Evolutionary conservation across 2,797 vertebrate genomes (phyloP), one percentile per base, ranked within the genome.

Genomic region (Limnodromus scolopaceus): DNA sequence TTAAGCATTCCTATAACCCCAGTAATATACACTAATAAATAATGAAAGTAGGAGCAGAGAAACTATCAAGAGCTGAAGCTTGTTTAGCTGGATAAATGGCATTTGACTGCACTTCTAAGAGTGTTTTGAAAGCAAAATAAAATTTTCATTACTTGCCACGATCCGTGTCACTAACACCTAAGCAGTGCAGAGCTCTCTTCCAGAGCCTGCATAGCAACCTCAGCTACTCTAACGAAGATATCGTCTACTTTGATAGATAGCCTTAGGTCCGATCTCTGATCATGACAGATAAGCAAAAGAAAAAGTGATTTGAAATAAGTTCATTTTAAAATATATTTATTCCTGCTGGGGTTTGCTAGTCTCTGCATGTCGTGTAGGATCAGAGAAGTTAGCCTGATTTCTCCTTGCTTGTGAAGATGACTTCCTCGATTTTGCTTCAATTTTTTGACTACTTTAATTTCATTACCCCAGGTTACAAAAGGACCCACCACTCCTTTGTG

Each of bases 11-110:
- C 38, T 86, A 72, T 65, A 92, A 90, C 39, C 49, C 34, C 41
- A 69, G 46, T 54, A 93, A 76, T 84, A 69, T n/a, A 69, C 43
- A 54, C 57, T 84, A 90, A 95, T 90, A 93, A 91, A 93, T 77
- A 92, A 93, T 78, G 43, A 72, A 94, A 68, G 34, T 36, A 38
- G 46, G 74, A 86, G 46, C 58, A 86, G 43, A 82, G 65, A 78
- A 90, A 46, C 58, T 77, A 69, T 46, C 65, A 84, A 57, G 80
- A 92, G 20, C 34, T 69, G 77, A n/a, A 80, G 34, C 53, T 91
- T 89, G 32, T 87, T 87, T 93, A 85, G 58, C 22, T 91, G 87
- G 49, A 88, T 76, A 88, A 95, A 93, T 84, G 54, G 41, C 5
- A 0, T 84, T 88, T 78, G 72, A 92, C 66, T 93, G 57, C 80